Evolutionary conservation across 2,113 vertebrate species (phyloP).

Genomic region (Daboia siamensis): DNA sequence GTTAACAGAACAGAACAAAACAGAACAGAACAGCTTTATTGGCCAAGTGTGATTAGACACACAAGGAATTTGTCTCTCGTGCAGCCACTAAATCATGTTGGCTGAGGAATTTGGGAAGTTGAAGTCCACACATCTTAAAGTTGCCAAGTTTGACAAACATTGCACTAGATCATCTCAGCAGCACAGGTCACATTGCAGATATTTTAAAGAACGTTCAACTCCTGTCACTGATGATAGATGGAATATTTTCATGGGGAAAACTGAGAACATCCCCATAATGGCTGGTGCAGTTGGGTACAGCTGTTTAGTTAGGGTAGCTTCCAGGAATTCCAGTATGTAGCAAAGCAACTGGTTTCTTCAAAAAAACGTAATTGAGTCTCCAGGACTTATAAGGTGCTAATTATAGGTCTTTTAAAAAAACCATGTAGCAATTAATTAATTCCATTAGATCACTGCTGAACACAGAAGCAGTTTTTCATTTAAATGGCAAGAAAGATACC

Average conservation of each 20-base stretch:
- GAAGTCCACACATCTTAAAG: neutral
- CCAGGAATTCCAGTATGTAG: conserved; percentile 38
- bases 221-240: neutral
- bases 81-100: neutral
- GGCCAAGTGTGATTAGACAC: neutral
- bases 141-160: neutral
- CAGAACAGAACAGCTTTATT: neutral
- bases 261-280: neutral
- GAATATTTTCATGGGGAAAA: neutral
- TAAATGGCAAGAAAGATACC: conserved; percentile 25
- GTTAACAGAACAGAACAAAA: neutral
- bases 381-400: conserved; percentile 44
- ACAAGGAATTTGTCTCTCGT: neutral
- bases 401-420: conserved; percentile 36
- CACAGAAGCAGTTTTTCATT: conserved; percentile 19
- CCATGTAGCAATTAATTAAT: conserved; percentile 40
- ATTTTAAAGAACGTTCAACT: neutral
- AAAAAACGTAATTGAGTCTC: conserved; percentile 48
- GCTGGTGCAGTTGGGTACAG: neutral
- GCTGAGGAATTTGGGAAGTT: neutral
- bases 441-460: conserved; percentile 33
- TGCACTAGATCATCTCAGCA: neutral
- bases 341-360: conserved; percentile 38
- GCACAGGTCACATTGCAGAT: neutral
- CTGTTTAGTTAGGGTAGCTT: conserved; percentile 28